phyloP scores from a whole-genome alignment of 1,140 invertebrate genomes.

The Drosophila auraria region DNA sequence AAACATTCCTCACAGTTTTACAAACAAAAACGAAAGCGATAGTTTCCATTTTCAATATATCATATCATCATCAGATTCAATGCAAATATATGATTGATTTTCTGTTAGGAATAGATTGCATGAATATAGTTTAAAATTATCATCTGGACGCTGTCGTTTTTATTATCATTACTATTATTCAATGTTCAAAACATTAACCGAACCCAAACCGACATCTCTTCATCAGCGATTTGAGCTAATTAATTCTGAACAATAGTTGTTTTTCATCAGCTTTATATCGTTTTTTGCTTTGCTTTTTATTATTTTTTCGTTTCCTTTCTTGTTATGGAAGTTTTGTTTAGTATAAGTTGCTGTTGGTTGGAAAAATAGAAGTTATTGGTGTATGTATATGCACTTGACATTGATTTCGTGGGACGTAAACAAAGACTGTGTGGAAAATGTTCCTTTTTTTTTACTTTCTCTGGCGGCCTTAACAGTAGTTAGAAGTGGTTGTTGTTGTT shows the following conservation, averaged over 20 bases:
- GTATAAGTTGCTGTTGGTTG: slow-evolving; percentile 48
- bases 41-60: slow-evolving; percentile 41
- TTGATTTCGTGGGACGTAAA: slow-evolving; percentile 72
- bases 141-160: slow-evolving; percentile 57
- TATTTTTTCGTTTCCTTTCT: slow-evolving; percentile 24
- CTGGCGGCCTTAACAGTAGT: slow-evolving; percentile 48
- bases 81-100: slow-evolving; percentile 68
- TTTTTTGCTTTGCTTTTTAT: slow-evolving; percentile 10
- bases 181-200: slow-evolving; percentile 42
- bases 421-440: slow-evolving; percentile 51
- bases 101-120: slow-evolving; percentile 71
- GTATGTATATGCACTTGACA: slow-evolving; percentile 59
- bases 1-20: slow-evolving; percentile 83
- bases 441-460: slow-evolving; percentile 5
- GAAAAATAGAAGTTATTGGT: slow-evolving; percentile 76
- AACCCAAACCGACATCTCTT: slow-evolving; percentile 27
- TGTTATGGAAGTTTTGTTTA: slow-evolving; percentile 56
- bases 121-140: slow-evolving; percentile 61
- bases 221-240: slow-evolving; percentile 6
- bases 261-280: slow-evolving; percentile 27
- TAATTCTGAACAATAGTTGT: slow-evolving; percentile 32
- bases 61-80: slow-evolving; percentile 46
- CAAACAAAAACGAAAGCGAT: slow-evolving; percentile 54
- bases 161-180: slow-evolving; percentile 14
- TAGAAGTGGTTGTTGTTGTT: slow-evolving; percentile 41